phyloP scores from a whole-genome alignment of 64 coral and sea anemone genomes.

The Porites lutea region DNA sequence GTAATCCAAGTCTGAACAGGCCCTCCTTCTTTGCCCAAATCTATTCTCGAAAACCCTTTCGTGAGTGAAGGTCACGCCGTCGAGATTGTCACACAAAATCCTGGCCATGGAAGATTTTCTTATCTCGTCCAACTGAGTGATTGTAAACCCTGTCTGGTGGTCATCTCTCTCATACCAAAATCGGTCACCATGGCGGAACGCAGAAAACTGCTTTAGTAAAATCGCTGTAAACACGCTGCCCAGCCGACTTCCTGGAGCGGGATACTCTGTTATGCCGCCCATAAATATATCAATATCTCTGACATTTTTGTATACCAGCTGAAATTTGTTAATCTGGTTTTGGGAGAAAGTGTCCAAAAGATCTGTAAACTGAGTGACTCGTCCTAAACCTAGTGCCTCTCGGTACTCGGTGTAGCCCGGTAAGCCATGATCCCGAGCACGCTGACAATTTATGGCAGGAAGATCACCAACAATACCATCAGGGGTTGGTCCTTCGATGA shows the following conservation, averaged over 20 bases:
- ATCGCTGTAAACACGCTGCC: slow-evolving; percentile 47
- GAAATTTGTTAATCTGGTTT: neutral
- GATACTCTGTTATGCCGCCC: neutral
- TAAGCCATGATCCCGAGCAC: slow-evolving; percentile 73
- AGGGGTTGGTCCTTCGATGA: neutral
- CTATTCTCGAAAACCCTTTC: neutral
- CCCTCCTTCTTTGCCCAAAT: neutral
- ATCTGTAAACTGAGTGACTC: neutral
- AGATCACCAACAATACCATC: slow-evolving; percentile 40
- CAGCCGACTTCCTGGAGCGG: neutral
- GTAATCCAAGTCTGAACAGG: neutral
- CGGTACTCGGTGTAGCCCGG: slow-evolving; percentile 65
- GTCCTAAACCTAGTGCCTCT: neutral
- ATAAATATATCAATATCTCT: slow-evolving; percentile 69
- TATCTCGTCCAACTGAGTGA: neutral
- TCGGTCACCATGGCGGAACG: slow-evolving; percentile 36
- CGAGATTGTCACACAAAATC: neutral
- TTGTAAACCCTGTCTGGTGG: neutral
- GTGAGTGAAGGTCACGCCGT: neutral
- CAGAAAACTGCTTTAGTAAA: slow-evolving; percentile 24
- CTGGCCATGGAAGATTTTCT: neutral
- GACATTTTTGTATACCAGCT: neutral
- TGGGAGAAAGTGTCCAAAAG: neutral
- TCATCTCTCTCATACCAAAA: slow-evolving; percentile 32
- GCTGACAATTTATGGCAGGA: slow-evolving; percentile 54